Evolutionary conservation across 2,888 invertebrate species (phyloP), one percentile per base, ranked within the genome.

Genomic region (Lottia gigantea): DNA sequence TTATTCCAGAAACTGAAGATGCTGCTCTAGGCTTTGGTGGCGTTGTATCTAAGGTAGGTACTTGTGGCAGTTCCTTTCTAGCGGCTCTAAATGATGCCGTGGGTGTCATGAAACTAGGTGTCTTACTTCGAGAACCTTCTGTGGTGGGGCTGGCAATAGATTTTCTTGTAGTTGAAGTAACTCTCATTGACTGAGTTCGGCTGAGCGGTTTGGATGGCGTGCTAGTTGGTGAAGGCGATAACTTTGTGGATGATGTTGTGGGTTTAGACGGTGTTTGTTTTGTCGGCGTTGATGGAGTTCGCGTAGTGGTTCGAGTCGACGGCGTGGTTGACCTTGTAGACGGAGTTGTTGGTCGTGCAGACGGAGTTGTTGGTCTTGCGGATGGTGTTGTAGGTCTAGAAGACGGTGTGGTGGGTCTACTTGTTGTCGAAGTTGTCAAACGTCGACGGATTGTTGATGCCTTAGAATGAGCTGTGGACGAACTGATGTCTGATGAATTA

Each of bases 21-120:
- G 71, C 69, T 49, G 72, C 76, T 40, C 72, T 75, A 64, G 78
- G 74, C 6, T 74, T 74, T 46, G 81, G 77, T 19, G 78, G 74
- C 0, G 79, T 72, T 7, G 75, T 65, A 15, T 70, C 66, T 16
- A 62, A 49, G 6, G 72, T 74, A 63, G 78, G 78, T 14, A 61
- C 62, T 26, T 77, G 77, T 12, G 71, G 40, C 46, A 67, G 71
- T 19, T 78, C 77, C 19, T 73, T 40, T 55, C 79, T 66, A 19
- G 55, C 23, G 0, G 80, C 78, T 71, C 77, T 81, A 7, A 82
- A 82, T 16, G 85, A 73, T 23, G 82, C 78, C 14, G 84, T 84
- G 16, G 83, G 80, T 46, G 80, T 75, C 83, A 82, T 82, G 71
- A 83, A 83, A 2, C 81, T 78, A 1, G 78, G 71, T 45, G 63